Percentiles rank a stretch among this genome's conserved stretches.
These are phyloP conservation scores for Vireo griseus DNA, from an alignment of 2,797 vertebrate species.

Conservation along the genomic window DNA sequence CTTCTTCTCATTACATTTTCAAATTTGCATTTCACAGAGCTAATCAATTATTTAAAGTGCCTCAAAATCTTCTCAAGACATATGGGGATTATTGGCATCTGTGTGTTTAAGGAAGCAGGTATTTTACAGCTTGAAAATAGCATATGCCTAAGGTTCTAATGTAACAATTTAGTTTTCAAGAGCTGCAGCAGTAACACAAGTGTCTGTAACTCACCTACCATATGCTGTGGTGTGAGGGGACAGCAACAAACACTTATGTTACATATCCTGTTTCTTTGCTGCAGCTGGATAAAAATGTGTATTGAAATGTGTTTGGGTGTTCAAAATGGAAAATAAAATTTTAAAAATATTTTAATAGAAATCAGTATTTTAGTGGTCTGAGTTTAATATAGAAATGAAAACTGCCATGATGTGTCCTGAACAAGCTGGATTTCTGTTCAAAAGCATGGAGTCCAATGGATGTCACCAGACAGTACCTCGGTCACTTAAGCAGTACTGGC, in stretches of 20 bases:
- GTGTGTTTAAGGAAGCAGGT: constrained; percentile 61
- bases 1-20: neutral
- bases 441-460: neutral
- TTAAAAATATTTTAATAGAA: neutral
- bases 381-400: neutral
- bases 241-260: constrained; percentile 29
- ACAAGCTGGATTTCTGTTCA: neutral
- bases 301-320: neutral
- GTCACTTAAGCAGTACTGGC: neutral
- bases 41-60: constrained; percentile 43
- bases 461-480: neutral
- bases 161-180: constrained; percentile 50
- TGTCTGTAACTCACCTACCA: constrained; percentile 48
- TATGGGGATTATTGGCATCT: constrained; percentile 56
- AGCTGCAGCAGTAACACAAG: constrained; percentile 28
- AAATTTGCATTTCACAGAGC: neutral
- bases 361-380: neutral
- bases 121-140: constrained; percentile 56
- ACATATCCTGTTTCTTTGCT: constrained; percentile 8
- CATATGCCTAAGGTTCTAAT: constrained; percentile 55
- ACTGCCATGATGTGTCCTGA: neutral
- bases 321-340: neutral
- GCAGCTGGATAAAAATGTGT: neutral
- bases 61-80: constrained; percentile 33
- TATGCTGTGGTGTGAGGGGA: constrained; percentile 50